These are phyloP conservation scores for Rhinichthys klamathensis DNA, from an alignment of 2,113 vertebrate genomes.

Conservation along the genomic window DNA sequence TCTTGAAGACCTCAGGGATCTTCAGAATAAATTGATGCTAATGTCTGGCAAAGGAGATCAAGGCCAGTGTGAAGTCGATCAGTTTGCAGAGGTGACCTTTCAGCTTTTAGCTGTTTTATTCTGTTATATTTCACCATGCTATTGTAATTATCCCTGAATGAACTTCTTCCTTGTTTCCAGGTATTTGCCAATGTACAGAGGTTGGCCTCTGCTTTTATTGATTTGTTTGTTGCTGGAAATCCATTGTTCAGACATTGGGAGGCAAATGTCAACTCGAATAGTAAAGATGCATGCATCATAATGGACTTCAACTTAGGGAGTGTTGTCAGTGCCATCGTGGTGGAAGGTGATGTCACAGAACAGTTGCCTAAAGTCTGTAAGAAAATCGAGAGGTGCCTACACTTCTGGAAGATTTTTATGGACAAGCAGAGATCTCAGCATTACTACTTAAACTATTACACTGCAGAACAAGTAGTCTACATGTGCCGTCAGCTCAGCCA, in stretches of 20 bases:
- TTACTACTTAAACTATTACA: constrained; percentile 93
- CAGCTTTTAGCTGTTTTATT: not conserved
- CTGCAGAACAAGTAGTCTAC: constrained; percentile 88
- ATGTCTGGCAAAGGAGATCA: constrained; percentile 94
- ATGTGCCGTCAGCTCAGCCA: constrained; percentile 80
- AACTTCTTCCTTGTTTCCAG: constrained; percentile 65
- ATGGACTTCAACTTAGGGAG: constrained; percentile 80
- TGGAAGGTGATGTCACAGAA: constrained; percentile 68
- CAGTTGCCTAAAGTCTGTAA: constrained; percentile 83
- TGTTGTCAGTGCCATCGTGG: constrained; percentile 65
- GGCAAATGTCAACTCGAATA: constrained; percentile 76
- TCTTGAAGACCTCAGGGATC: constrained; percentile 86
- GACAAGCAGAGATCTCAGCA: constrained; percentile 76
- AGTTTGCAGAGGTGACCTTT: constrained; percentile 86
- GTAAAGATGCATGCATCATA: constrained; percentile 63
- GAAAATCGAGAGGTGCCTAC: constrained; percentile 86
- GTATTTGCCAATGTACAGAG: constrained; percentile 87
- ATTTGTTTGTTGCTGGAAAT: constrained; percentile 87
- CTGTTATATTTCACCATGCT: not conserved
- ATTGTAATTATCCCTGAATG: not conserved
- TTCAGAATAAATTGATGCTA: constrained; percentile 97
- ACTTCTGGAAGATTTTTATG: constrained; percentile 83
- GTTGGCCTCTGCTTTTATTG: constrained; percentile 84
- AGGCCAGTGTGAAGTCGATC: constrained; percentile 84
- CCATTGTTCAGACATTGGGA: constrained; percentile 88